Evolutionary conservation across 2,888 invertebrate species (phyloP).

Genomic region (Meteorus colon): DNA sequence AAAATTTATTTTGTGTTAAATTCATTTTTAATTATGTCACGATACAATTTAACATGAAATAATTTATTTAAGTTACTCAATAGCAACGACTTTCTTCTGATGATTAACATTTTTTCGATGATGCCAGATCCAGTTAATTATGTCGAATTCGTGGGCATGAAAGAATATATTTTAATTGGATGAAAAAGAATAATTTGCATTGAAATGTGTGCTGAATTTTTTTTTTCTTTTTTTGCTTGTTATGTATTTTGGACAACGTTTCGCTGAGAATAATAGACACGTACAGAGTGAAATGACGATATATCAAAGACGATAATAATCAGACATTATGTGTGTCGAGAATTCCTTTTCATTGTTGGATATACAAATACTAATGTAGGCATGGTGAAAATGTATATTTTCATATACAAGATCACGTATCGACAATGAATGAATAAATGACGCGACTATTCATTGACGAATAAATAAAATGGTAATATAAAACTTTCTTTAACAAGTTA

Average conservation of each 20-base stretch:
- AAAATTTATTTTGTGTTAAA: neutral
- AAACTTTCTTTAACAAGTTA: conserved; percentile 1
- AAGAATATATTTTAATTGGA: neutral
- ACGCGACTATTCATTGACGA: neutral
- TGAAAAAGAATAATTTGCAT: neutral
- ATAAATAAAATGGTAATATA: neutral
- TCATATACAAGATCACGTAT: neutral
- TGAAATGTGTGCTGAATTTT: neutral
- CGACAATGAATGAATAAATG: neutral
- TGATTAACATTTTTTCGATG: neutral
- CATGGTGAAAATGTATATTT: neutral
- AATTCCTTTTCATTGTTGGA: neutral
- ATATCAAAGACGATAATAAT: conserved; percentile 8
- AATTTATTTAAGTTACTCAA: neutral
- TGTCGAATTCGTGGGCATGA: neutral
- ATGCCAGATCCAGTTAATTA: neutral
- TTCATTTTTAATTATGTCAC: neutral
- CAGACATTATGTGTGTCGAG: neutral
- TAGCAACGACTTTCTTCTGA: neutral
- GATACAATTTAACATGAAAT: neutral
- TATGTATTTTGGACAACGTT: neutral
- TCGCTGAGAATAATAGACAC: neutral
- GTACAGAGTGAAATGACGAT: conserved; percentile 1
- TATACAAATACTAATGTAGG: neutral
- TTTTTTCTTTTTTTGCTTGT: neutral